Evolutionary conservation across 2,888 invertebrate genomes (phyloP).

Genomic region (Torymus auratus): DNA sequence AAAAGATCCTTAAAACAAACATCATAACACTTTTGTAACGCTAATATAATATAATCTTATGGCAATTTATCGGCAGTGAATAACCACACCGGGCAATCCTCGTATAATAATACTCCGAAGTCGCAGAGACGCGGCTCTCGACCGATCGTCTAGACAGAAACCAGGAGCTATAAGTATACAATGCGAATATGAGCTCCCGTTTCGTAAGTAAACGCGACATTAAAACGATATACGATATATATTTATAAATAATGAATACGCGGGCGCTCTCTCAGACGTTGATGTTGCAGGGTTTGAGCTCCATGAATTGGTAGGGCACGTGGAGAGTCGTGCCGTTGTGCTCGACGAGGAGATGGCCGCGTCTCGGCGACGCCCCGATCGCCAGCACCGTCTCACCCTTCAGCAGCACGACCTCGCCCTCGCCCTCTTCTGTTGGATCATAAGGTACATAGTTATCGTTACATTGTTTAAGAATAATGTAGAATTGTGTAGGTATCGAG

Average conservation of each 20-base stretch:
- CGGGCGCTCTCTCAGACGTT: constrained; percentile 65
- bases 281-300: constrained; percentile 80
- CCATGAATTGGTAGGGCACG: constrained; percentile 90
- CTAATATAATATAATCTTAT: constrained; percentile 59
- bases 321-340: constrained; percentile 85
- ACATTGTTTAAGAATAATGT: too few relatives aligned
- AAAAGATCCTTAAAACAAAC: constrained; percentile 47
- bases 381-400: constrained; percentile 93
- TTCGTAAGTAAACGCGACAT: neutral
- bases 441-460: neutral
- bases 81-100: constrained; percentile 32
- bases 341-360: constrained; percentile 93
- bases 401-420: constrained; percentile 82
- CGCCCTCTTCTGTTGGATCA: constrained; percentile 72
- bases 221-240: too few relatives aligned
- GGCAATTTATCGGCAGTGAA: constrained; percentile 69
- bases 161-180: constrained; percentile 3
- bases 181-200: constrained; percentile 31
- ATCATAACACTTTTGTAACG: constrained; percentile 25
- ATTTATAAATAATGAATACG: too few relatives aligned
- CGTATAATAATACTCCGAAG: constrained; percentile 52
- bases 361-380: constrained; percentile 89
- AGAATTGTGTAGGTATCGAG: too few relatives aligned
- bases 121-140: neutral
- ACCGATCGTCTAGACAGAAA: constrained; percentile 1